phyloP scores from a whole-genome alignment of 2,797 vertebrate species.

The Sebastes minor region DNA sequence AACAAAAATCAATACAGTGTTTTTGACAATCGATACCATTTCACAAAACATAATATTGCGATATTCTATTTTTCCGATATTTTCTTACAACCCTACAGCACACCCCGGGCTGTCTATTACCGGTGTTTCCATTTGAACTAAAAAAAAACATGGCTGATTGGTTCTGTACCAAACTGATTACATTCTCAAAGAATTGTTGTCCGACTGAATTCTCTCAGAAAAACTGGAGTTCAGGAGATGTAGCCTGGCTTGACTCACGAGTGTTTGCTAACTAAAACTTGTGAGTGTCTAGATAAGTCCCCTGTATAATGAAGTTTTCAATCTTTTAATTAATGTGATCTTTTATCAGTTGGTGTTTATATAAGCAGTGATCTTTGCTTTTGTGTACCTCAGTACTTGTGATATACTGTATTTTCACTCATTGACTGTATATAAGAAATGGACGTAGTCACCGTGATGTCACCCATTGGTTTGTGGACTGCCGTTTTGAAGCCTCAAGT shows the following conservation, averaged over 20 bases:
- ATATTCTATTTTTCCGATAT: no score
- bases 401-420: neutral
- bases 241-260: neutral
- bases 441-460: no score
- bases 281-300: neutral
- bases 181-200: neutral
- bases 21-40: no score
- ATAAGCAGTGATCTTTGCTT: neutral
- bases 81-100: neutral
- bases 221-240: neutral
- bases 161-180: neutral
- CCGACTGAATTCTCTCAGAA: neutral
- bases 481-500: neutral
- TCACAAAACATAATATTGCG: no score
- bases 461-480: neutral
- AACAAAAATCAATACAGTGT: no score
- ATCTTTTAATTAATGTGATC: neutral
- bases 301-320: neutral
- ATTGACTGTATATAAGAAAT: no score
- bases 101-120: neutral
- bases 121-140: neutral
- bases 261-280: neutral
- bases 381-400: neutral
- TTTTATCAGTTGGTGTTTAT: neutral
- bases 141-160: no score